Evolutionary conservation across 1,140 invertebrate species (phyloP).

Genomic region (Archegozetes longisetosus): DNA sequence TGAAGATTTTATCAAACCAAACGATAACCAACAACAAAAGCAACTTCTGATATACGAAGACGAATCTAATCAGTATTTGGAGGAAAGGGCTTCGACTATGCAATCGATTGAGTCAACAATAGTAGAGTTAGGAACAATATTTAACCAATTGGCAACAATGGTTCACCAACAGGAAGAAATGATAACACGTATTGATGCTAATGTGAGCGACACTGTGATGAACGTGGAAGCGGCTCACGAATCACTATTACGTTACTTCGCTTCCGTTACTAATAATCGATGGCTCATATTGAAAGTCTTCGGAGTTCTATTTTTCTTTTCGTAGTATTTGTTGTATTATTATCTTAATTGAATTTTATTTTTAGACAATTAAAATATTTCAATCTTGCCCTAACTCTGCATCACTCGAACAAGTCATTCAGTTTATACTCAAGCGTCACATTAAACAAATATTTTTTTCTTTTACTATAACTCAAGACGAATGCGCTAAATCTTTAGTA

Average conservation of each 20-base stretch:
- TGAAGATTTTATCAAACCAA: conserved; percentile 26
- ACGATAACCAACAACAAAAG: conserved; percentile 11
- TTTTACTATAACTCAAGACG: too few relatives aligned
- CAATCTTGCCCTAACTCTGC: too few relatives aligned
- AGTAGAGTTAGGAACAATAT: conserved; percentile 95
- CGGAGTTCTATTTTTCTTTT: conserved; percentile 97
- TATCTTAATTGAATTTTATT: conserved; percentile 31
- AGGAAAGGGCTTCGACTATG: conserved; percentile 89
- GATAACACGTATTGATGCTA: conserved; percentile 78
- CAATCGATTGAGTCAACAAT: conserved; percentile 98
- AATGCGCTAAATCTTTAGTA: too few relatives aligned
- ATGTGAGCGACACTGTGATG: conserved; percentile 84
- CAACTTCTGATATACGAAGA: conserved; percentile 17
- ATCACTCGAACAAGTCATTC: too few relatives aligned
- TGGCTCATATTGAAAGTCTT: conserved; percentile 99
- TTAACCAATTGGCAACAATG: conserved; percentile 93
- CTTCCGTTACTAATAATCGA: conserved; percentile 87
- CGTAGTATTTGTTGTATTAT: conserved; percentile 92
- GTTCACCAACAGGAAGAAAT: conserved; percentile 99
- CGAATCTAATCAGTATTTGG: conserved; percentile 61
- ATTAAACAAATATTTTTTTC: too few relatives aligned
- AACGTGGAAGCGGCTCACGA: conserved; percentile 95
- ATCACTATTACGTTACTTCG: conserved; percentile 96
- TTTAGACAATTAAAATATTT: too few relatives aligned
- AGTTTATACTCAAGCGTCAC: too few relatives aligned